These are phyloP conservation scores for Ceyx melanurus DNA, from an alignment of 2,113 vertebrate genomes.

Conservation along the genomic window DNA sequence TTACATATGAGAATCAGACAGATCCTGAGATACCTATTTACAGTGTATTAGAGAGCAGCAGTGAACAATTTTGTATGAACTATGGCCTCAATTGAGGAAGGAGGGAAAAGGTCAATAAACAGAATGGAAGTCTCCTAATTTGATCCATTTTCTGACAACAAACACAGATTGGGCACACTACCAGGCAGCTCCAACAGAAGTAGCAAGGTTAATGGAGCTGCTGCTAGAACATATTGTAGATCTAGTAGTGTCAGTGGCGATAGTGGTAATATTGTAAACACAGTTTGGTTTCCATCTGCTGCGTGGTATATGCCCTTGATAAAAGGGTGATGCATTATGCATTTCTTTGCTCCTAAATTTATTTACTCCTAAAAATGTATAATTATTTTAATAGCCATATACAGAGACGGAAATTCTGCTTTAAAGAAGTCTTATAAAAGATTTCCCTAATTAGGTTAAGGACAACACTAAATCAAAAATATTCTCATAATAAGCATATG, in stretches of 20 bases:
- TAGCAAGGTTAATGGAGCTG: slow-evolving; percentile 70
- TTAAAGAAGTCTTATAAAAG: neutral
- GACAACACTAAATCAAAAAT: neutral
- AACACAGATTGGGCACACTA: slow-evolving; percentile 65
- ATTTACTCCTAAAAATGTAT: slow-evolving; percentile 31
- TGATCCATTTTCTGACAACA: slow-evolving; percentile 63
- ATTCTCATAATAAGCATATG: neutral
- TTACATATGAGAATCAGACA: neutral
- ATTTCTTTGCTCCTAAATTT: slow-evolving; percentile 29
- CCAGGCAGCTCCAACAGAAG: slow-evolving; percentile 60
- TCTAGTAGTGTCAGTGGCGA: slow-evolving; percentile 65
- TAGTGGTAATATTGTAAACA: slow-evolving; percentile 63
- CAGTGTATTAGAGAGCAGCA: slow-evolving; percentile 10
- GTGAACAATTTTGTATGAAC: slow-evolving; percentile 36
- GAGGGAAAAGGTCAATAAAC: slow-evolving; percentile 51
- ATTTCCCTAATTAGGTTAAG: neutral
- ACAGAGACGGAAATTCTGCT: neutral
- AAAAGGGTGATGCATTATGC: slow-evolving; percentile 49
- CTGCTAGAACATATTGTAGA: slow-evolving; percentile 65
- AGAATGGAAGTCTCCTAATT: slow-evolving; percentile 60
- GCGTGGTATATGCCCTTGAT: slow-evolving; percentile 53
- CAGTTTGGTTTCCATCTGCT: slow-evolving; percentile 71
- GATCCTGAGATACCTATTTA: neutral
- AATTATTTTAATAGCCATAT: slow-evolving; percentile 22
- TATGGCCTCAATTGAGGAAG: slow-evolving; percentile 15